Conservation (phyloP, 2,797 vertebrate genomes). For the Gorsachius magnificus region DNA sequence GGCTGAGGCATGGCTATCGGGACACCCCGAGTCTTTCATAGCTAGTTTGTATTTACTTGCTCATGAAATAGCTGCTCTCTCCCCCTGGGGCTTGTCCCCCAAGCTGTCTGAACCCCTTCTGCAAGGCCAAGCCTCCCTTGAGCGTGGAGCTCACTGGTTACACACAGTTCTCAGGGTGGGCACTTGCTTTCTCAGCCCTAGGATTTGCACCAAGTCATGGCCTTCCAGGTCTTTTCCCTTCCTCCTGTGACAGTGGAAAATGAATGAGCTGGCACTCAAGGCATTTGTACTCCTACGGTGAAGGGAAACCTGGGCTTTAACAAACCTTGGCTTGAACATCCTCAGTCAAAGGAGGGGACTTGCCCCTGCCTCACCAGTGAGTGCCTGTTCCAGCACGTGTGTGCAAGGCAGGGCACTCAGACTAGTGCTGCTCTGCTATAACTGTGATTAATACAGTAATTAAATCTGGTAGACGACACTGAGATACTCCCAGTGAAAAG, state of each 20-base stretch:
- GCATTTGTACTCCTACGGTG: too few species aligned
- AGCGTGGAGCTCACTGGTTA: background rate
- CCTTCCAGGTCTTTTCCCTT: background rate
- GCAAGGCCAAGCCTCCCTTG: background rate
- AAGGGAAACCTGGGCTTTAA: background rate
- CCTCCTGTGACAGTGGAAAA: background rate
- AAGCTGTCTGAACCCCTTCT: background rate
- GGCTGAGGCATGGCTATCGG: background rate
- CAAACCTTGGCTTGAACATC: background rate
- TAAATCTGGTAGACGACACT: background rate
- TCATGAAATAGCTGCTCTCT: background rate
- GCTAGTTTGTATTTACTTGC: background rate
- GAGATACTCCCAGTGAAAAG: background rate
- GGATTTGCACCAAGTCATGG: background rate
- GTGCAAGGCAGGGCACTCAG: background rate
- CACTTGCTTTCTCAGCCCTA: background rate
- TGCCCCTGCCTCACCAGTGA: fast-evolving
- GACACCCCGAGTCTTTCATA: background rate
- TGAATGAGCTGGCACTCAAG: background rate
- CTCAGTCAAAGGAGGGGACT: background rate
- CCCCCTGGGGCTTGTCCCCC: background rate
- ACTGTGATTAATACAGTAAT: background rate
- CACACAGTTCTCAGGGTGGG: too few species aligned
- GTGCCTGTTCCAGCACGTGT: background rate
- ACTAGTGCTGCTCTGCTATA: background rate